Evolutionary conservation across 1,140 invertebrate genomes (phyloP).

Genomic region (Matsumurasca onukii): DNA sequence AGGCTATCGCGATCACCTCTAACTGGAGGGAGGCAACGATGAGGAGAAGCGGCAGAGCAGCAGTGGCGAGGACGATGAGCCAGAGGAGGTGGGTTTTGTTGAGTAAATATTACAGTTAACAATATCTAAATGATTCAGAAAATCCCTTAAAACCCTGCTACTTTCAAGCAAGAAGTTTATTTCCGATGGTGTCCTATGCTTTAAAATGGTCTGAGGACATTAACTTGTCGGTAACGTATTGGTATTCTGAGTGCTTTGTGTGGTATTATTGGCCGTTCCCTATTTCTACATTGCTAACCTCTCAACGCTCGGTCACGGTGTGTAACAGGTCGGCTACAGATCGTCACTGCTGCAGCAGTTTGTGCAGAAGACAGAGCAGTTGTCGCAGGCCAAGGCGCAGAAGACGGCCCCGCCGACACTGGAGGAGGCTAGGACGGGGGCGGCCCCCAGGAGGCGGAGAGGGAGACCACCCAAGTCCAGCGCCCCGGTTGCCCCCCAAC

Average conservation of each 20-base stretch:
- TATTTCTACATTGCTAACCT: no score
- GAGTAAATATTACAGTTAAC: no score
- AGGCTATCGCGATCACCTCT: slow-evolving; percentile 56
- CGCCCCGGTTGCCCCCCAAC: no score
- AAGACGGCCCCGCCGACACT: background rate
- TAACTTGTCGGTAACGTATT: no score
- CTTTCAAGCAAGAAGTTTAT: no score
- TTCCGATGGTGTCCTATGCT: no score
- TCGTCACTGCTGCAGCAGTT: slow-evolving; percentile 54
- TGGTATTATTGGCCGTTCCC: no score
- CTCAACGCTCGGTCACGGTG: no score
- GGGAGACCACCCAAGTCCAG: slow-evolving; percentile 41
- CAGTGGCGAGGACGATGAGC: slow-evolving; percentile 46
- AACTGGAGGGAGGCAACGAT: slow-evolving; percentile 58
- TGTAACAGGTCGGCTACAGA: slow-evolving; percentile 54
- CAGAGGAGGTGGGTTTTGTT: slow-evolving; percentile 43
- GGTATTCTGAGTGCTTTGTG: no score
- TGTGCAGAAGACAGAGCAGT: slow-evolving; percentile 54
- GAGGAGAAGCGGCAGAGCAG: slow-evolving; percentile 53
- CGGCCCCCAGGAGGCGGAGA: slow-evolving; percentile 43
- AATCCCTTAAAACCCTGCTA: no score
- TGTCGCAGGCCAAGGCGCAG: slow-evolving; percentile 42
- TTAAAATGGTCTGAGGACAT: no score
- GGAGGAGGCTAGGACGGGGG: background rate
- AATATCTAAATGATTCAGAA: no score